Evolutionary conservation across 35 echinoderm and acorn worm genomes (phyloP), one percentile per base, ranked within the genome.

Genomic region (Eucidaris tribuloides): DNA sequence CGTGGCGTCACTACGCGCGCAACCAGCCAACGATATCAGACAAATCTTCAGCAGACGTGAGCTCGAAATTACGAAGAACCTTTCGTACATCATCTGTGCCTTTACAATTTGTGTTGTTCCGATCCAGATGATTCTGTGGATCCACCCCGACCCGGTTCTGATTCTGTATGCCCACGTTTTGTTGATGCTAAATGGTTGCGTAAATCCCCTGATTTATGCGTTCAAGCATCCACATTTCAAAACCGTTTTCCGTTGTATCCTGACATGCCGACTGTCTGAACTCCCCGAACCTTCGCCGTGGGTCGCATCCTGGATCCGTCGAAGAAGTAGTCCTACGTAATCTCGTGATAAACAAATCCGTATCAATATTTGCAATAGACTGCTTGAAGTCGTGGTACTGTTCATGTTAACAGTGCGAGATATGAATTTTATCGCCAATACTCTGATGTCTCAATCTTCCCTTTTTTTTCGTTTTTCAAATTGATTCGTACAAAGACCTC

Each of bases 151-250:
- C 40, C 42, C 50, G 34, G 22, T 59, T 59, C 5, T 64, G 9
- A 4, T 82, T 40, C 80, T 60, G 2, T 42, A 27, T 43, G 18
- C 80, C 7, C n/a, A 36, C 1, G 38, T 41, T 5, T 3, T 62
- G 6, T 64, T 82, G 15, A 62, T 42, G 18, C 9, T 36, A 14
- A 82, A 82, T 24, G 37, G 45, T 5, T 82, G 80, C 29, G 20
- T 82, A 22, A 82, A 82, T 62, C 80, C 80, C 6, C 42, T 82
- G 11, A 82, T 82, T 58, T 82, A 82, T 18, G 80, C 54, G 4
- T 6, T 44, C 29, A 82, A 82, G 45, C 80, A 82, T 62, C 80
- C 80, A 25, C 48, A 82, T 36, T 82, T 82, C 41, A 82, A 64
- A 41, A 82, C 31, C 18, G 55, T 54, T 6, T 82, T 82, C 40